Evolutionary conservation across 2,888 invertebrate genomes (phyloP).

Genomic region (Scrobipalpa costella): DNA sequence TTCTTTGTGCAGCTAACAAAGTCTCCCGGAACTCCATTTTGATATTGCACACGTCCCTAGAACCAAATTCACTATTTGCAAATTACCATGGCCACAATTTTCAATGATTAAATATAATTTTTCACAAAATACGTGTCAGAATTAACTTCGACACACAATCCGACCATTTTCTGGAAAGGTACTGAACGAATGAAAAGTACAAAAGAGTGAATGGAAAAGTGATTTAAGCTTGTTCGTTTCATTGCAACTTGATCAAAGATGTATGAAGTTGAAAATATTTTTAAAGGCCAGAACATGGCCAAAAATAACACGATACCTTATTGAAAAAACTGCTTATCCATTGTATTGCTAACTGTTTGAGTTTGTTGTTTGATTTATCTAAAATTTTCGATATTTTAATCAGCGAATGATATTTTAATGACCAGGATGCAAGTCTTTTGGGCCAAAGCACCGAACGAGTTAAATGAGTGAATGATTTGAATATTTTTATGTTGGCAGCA

Average conservation of each 20-base stretch:
- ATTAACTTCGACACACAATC: slow-evolving; percentile 64
- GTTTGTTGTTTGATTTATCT: too few species aligned
- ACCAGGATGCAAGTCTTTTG: too few species aligned
- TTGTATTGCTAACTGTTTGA: too few species aligned
- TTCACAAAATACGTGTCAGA: slow-evolving; percentile 76
- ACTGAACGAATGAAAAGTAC: slow-evolving; percentile 53
- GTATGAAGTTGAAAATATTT: too few species aligned
- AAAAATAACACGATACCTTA: too few species aligned
- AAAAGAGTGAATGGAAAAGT: slow-evolving; percentile 24
- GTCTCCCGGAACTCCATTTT: slow-evolving; percentile 77
- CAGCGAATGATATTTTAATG: too few species aligned
- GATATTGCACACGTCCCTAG: slow-evolving; percentile 30
- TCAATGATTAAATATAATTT: slow-evolving; percentile 64
- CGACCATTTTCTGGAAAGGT: slow-evolving; percentile 78
- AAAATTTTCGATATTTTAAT: too few species aligned
- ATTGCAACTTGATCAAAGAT: background rate
- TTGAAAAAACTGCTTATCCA: too few species aligned
- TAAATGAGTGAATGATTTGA: background rate
- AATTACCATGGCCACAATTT: slow-evolving; percentile 49
- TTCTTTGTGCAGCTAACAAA: slow-evolving; percentile 73
- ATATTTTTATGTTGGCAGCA: slow-evolving; percentile 7
- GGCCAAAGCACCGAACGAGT: too few species aligned
- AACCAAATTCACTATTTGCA: slow-evolving; percentile 36
- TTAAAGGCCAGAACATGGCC: too few species aligned
- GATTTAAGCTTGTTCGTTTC: background rate